Base-by-base conservation (phyloP, 2,888 invertebrate genomes). In the Eupithecia vulgata region DNA sequence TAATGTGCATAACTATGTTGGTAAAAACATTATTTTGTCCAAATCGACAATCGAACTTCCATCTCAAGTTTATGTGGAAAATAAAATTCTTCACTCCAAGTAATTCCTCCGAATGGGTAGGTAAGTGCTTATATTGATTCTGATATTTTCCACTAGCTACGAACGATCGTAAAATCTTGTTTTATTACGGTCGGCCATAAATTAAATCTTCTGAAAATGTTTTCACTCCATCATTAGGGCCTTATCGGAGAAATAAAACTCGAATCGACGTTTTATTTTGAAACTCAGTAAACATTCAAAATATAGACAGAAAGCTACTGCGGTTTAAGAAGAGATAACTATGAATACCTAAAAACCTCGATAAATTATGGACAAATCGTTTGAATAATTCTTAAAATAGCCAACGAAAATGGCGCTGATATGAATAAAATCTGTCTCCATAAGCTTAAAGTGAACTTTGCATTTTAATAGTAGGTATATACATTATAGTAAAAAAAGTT, bases 131-230 rank as follows among this genome's bases (percentile, higher is more conserved):
- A 70, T 72, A 75, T 75, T 72, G 75, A 75, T 72, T 72, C 70
- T 68, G 70, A 78, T 78, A 76, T 79, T 78, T 78, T 72, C 74
- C 71, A 75, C 69, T 74, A 74, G 73, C 70, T 70, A 75, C 69
- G 73, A 78, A 76, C 76, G 77, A 74, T 78, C 80, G 78, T 80
- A 80, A 80, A 80, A 73, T 76, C 73, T 66, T 78, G 76, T 79
- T 80, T 80, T 80, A 80, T 79, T 76, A 79, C 78, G 80, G 80
- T 79, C 76, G 75, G 76, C 68, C 76, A 78, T 80, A 80, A 80
- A 80, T 78, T 80, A 80, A 80, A 80, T 78, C 76, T 79, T 67
- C 74, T 68, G 73, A 79, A 78, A 80, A 80, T 80, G 78, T 78
- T 80, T 79, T 77, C 79, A 75, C 76, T 73, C 71, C 76, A 79